These are phyloP conservation scores for Corythaeola cristata DNA, from an alignment of 2,113 vertebrate genomes.

Conservation along the genomic window DNA sequence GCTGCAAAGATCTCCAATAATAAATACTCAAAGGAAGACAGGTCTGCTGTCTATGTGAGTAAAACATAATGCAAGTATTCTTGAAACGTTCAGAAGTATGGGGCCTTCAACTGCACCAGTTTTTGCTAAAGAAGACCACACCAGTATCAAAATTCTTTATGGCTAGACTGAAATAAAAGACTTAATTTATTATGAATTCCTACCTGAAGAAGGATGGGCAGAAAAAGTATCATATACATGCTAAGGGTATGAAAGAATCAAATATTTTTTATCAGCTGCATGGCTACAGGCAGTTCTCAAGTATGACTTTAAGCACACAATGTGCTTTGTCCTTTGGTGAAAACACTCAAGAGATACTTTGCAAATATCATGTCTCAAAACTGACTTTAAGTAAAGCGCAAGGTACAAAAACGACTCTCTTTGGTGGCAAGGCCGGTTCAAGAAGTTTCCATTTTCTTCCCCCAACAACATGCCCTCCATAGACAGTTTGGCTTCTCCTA, in stretches of 20 bases:
- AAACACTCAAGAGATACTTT: neutral
- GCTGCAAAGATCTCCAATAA: neutral
- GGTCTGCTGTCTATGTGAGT: neutral
- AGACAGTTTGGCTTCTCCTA: neutral
- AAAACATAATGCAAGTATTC: neutral
- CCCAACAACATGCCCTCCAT: neutral
- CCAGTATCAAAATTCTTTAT: neutral
- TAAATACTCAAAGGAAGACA: neutral
- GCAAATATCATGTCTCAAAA: neutral
- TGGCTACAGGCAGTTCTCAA: neutral
- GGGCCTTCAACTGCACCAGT: neutral
- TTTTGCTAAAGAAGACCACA: neutral
- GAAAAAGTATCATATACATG: neutral
- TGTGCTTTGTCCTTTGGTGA: neutral
- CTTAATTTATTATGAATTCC: neutral
- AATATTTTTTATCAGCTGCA: neutral
- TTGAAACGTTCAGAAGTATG: accelerated
- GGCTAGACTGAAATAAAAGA: neutral
- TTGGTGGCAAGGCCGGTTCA: neutral
- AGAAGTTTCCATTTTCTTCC: neutral
- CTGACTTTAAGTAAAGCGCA: neutral
- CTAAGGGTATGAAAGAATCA: neutral
- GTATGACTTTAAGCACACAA: accelerated
- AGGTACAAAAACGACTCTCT: neutral
- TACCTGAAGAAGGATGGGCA: neutral